Evolutionary conservation across 2,888 invertebrate genomes (phyloP).

Genomic region (Cataglyphis livida): DNA sequence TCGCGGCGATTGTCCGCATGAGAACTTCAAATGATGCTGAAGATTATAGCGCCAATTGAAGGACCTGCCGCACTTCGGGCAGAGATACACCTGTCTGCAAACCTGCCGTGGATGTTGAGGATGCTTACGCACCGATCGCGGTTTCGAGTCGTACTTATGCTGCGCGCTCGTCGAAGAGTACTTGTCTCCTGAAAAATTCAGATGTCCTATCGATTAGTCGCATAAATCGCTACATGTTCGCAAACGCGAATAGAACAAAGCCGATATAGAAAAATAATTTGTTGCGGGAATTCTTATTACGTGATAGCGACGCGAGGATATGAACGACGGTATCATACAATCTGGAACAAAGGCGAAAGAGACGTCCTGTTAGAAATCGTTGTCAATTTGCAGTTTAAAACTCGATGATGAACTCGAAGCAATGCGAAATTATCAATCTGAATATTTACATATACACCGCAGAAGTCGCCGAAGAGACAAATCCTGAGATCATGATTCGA

Average conservation of each 20-base stretch:
- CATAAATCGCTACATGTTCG: background rate
- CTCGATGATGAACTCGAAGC: background rate
- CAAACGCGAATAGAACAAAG: background rate
- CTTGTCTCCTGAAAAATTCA: slow-evolving; percentile 67
- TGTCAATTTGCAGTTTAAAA: background rate
- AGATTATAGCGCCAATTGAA: slow-evolving; percentile 72
- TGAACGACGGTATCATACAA: background rate
- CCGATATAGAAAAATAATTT: background rate
- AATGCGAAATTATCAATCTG: slow-evolving; percentile 10
- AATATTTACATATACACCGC: background rate
- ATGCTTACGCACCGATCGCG: background rate
- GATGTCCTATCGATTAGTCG: slow-evolving; percentile 57
- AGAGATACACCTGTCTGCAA: slow-evolving; percentile 53
- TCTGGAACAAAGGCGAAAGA: slow-evolving; percentile 68
- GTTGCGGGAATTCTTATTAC: background rate
- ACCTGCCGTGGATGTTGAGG: slow-evolving; percentile 12
- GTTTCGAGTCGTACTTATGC: slow-evolving; percentile 32
- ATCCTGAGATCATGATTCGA: background rate
- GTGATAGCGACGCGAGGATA: background rate
- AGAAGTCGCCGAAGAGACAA: background rate
- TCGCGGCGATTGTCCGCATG: slow-evolving; percentile 77
- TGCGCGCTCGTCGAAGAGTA: slow-evolving; percentile 15
- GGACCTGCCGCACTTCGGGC: slow-evolving; percentile 64
- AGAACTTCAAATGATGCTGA: slow-evolving; percentile 67
- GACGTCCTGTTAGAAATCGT: slow-evolving; percentile 40